Percentiles rank a stretch among this genome's conserved stretches.
phyloP scores from a whole-genome alignment of 35 echinoderm and acorn worm species.

The Patiria miniata region DNA sequence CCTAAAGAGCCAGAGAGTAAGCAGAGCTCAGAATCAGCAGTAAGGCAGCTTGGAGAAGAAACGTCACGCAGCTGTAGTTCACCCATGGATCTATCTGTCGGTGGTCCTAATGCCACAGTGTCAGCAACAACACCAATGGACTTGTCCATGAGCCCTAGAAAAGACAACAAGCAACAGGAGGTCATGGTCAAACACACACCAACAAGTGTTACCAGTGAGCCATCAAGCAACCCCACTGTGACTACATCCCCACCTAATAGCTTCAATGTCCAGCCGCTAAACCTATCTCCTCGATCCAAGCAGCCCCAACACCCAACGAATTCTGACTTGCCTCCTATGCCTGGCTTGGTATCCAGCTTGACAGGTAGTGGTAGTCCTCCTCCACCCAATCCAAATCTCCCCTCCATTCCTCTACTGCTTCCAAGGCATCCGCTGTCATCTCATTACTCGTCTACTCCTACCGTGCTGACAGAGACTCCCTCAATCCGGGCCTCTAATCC shows the following conservation, averaged over 20 bases:
- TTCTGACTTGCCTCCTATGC: neutral
- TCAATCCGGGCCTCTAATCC: too few relatives aligned
- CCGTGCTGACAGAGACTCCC: neutral
- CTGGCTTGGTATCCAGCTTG: neutral
- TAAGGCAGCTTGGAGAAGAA: neutral
- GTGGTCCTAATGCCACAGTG: neutral
- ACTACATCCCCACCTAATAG: neutral
- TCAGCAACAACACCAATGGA: too few relatives aligned
- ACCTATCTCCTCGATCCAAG: conserved; percentile 7
- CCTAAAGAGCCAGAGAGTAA: neutral
- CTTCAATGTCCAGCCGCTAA: neutral
- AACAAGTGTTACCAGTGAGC: neutral
- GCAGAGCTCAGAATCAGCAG: neutral
- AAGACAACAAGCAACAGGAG: neutral
- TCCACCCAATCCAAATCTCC: neutral
- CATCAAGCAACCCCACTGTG: neutral
- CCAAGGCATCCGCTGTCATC: neutral
- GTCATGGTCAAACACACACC: neutral
- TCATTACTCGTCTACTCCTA: neutral
- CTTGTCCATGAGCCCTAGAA: neutral
- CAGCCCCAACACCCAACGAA: neutral
- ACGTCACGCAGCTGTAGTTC: neutral
- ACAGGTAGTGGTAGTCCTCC: neutral
- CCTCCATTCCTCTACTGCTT: neutral
- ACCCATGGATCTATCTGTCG: conserved; percentile 2